Evolutionary conservation across 2,113 vertebrate species (phyloP).

Genomic region (Hyperoodon ampullatus): DNA sequence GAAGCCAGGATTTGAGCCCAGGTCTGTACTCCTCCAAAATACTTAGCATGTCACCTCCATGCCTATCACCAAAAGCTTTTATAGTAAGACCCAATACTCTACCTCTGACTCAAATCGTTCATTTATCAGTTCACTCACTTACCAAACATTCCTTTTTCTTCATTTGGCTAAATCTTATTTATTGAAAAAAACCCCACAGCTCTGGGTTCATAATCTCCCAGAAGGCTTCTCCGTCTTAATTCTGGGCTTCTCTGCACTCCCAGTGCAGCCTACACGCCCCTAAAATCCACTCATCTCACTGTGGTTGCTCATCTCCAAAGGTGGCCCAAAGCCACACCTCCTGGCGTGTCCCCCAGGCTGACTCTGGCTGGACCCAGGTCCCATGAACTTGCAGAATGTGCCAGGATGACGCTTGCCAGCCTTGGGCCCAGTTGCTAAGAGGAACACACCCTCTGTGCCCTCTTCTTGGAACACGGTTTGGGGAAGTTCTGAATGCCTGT

Average conservation of each 20-base stretch:
- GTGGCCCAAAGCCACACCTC: not conserved
- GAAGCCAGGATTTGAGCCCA: not conserved
- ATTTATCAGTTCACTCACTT: not conserved
- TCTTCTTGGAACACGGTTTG: not conserved
- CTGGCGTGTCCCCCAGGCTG: not conserved
- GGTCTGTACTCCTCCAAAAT: not conserved
- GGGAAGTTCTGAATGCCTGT: not conserved
- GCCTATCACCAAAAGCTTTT: accelerated
- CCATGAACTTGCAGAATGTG: not conserved
- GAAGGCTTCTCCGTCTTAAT: not conserved
- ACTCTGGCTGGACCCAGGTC: not conserved
- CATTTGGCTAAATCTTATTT: not conserved
- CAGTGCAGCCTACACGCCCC: too few relatives aligned
- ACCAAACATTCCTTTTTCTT: not conserved
- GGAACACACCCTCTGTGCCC: not conserved
- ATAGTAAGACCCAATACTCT: not conserved
- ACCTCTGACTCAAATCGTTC: not conserved
- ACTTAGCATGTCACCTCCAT: not conserved
- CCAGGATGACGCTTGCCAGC: too few relatives aligned
- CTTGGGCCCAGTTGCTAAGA: not conserved
- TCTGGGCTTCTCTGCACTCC: not conserved
- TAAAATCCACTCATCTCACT: not conserved
- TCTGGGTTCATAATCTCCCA: not conserved
- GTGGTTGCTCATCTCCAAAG: not conserved
- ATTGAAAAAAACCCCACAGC: not conserved